These are phyloP conservation scores for Xylocampa areola DNA, from an alignment of 2,888 invertebrate species.

Conservation along the genomic window DNA sequence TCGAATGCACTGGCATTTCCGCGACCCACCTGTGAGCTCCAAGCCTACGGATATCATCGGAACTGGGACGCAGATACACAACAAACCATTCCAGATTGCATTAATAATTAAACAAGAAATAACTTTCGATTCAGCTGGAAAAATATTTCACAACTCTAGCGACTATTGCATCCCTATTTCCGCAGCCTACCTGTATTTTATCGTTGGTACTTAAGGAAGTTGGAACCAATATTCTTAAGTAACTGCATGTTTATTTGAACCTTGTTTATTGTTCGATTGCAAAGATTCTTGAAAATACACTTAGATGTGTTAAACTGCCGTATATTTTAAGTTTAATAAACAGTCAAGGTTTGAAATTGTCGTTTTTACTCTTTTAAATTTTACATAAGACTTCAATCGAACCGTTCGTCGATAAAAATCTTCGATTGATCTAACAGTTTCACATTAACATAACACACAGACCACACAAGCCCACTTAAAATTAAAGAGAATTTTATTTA, in stretches of 20 bases:
- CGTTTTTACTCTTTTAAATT: conserved; percentile 4
- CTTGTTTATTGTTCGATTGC: conserved; percentile 21
- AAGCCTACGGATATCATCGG: conserved; percentile 18
- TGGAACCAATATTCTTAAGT: conserved; percentile 30
- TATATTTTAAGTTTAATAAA: background rate
- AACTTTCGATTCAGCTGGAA: conserved; percentile 11
- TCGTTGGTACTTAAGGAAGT: conserved; percentile 19
- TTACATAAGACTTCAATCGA: conserved; percentile 15
- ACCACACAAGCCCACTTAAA: conserved; percentile 59
- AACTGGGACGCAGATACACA: conserved; percentile 56
- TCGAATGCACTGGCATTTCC: conserved; percentile 66
- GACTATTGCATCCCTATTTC: conserved; percentile 31
- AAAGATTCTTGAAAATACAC: conserved; percentile 8
- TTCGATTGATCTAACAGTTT: conserved; percentile 26
- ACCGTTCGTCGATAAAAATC: conserved; percentile 12
- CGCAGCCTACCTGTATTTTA: conserved; percentile 32
- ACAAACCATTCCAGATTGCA: conserved; percentile 26
- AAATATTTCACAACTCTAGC: conserved; percentile 24
- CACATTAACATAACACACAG: conserved; percentile 38
- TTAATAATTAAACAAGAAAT: conserved; percentile 25
- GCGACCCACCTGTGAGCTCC: conserved; percentile 64
- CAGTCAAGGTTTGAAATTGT: background rate
- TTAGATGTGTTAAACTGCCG: conserved; percentile 13
- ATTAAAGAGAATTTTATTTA: conserved; percentile 60
- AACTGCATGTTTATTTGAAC: conserved; percentile 31